phyloP scores from a whole-genome alignment of 2,113 vertebrate genomes.

The Brachypteracias leptosomus region DNA sequence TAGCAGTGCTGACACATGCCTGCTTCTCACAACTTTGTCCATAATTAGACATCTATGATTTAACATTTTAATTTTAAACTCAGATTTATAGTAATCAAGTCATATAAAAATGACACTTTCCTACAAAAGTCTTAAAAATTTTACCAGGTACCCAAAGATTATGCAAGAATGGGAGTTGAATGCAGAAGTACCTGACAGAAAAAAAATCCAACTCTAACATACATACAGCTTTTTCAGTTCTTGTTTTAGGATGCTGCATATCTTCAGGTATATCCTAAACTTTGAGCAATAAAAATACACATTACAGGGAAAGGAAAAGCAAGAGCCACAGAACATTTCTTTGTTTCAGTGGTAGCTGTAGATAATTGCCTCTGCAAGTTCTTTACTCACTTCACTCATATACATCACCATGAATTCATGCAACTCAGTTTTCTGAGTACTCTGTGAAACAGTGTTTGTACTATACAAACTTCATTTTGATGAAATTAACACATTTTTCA shows the following conservation, averaged over 20 bases:
- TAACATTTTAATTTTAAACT: background rate
- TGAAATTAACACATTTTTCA: background rate
- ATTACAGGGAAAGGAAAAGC: background rate
- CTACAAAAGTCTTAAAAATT: background rate
- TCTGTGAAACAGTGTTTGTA: background rate
- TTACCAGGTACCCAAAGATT: background rate
- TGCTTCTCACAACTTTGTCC: background rate
- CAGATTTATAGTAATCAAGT: background rate
- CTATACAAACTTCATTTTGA: background rate
- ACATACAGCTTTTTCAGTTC: background rate
- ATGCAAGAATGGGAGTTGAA: background rate
- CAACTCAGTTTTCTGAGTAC: background rate
- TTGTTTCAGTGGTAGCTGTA: background rate
- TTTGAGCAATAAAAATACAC: background rate
- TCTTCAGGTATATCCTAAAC: background rate
- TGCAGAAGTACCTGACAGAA: background rate
- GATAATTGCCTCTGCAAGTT: background rate
- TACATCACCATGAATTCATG: background rate
- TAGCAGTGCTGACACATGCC: background rate
- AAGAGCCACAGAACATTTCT: background rate
- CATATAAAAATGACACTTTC: background rate
- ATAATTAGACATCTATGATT: background rate
- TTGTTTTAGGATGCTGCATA: background rate
- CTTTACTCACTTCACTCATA: background rate
- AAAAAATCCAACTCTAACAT: background rate